Evolutionary conservation across 2,113 vertebrate genomes (phyloP), one percentile per base, ranked within the genome.

Genomic region (Panthera tigris): DNA sequence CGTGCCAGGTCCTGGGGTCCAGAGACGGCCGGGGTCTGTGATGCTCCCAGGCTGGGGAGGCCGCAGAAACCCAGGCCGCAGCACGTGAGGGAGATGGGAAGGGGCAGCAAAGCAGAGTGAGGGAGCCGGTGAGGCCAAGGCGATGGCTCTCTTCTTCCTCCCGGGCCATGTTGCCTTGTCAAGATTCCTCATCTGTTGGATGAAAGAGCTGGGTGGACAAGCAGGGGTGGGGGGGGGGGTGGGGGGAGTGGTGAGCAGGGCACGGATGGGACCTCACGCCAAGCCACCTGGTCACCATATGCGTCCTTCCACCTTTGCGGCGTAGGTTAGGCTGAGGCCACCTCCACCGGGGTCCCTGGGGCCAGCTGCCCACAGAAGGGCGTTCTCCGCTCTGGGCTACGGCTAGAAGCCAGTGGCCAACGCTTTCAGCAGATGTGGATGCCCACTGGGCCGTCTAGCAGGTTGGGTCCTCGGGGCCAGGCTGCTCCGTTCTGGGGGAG

Each of bases 251-350:
- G 6, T 6, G 25, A 63, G 66, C 33, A 68, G 41, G 23, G 25
- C 13, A 29, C 21, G 45, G 14, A 65, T 4, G 48, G 78, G 25
- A 21, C 33, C 33, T 10, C 57, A 65, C 5, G 6, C n/a, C 10
- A 5, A 52, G 55, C 61, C 27, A 3, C 14, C 69, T 45, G 84
- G 63, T 52, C 89, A 29, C 68, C 12, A 4, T 0, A 3, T 25
- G 57, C 45, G 71, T 41, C 33, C 66, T 63, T 63, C 41, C 36
- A 63, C 78, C 78, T 74, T 18, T 50, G 66, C 15, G 39, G 66
- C 0, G 0, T 21, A 78, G 19, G 0, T 41, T 76, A 33, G 50
- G 82, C 90, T 71, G 14, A 63, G n/a, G 50, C 31, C 68, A 14
- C 27, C 66, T 81, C 36, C 18, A 3, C 5, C 11, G 52, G 5